Evolutionary conservation across 2,888 invertebrate species (phyloP).

Genomic region (Diploptera punctata): DNA sequence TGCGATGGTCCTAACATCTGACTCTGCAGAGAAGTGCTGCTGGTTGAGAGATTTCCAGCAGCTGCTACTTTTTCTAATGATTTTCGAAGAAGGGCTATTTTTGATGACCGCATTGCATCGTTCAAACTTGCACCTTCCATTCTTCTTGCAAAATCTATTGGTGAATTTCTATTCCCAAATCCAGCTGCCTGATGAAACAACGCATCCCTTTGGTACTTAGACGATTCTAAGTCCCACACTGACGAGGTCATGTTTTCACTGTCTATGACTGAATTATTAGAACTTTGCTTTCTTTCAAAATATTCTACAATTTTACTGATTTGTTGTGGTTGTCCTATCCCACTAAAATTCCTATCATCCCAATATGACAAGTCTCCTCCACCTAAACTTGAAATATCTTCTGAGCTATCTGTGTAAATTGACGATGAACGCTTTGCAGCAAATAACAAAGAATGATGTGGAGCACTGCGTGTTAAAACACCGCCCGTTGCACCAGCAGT

Average conservation of each 20-base stretch:
- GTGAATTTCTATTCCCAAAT: conserved; percentile 24
- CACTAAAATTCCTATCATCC: conserved; percentile 63
- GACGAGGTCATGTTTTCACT: conserved; percentile 39
- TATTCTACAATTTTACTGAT: conserved; percentile 88
- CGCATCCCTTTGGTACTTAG: conserved; percentile 40
- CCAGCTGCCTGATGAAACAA: conserved; percentile 33
- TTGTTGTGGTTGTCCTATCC: conserved; percentile 64
- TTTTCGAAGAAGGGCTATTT: conserved; percentile 44
- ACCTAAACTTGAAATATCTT: conserved; percentile 82
- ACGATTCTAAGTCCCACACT: conserved; percentile 32
- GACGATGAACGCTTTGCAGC: conserved; percentile 74
- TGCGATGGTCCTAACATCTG: background rate
- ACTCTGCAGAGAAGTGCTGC: conserved; percentile 1
- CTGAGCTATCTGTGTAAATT: conserved; percentile 86
- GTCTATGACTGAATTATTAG: conserved; percentile 46
- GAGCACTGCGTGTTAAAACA: conserved; percentile 41
- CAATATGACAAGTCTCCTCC: conserved; percentile 76
- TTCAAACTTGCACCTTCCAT: conserved; percentile 41
- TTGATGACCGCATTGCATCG: conserved; percentile 44
- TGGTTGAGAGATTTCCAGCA: background rate
- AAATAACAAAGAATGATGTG: conserved; percentile 61
- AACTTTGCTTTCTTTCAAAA: conserved; percentile 73
- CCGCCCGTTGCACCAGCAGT: background rate
- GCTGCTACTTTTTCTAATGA: conserved; percentile 42
- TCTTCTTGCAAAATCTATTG: conserved; percentile 42